Conservation (phyloP, 1,140 invertebrate species). For the Pseudomyrmex gracilis region DNA sequence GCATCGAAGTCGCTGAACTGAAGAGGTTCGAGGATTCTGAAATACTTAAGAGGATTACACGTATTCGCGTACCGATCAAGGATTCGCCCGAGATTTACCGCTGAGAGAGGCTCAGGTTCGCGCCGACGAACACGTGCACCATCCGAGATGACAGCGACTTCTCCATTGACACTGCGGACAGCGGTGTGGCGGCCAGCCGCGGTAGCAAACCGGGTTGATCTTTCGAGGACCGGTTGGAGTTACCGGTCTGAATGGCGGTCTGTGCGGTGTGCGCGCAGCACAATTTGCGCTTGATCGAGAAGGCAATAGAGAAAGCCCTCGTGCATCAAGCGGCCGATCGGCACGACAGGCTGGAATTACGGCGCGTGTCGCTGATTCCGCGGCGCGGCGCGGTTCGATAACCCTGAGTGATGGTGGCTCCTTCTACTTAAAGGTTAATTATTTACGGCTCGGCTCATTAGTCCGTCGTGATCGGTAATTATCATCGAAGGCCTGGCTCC, state of each 20-base stretch:
- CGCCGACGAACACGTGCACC: not conserved
- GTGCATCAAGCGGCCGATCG: slow-evolving; percentile 55
- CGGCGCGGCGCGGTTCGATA: slow-evolving; percentile 18
- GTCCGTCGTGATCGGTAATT: slow-evolving; percentile 16
- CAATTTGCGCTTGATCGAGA: slow-evolving; percentile 63
- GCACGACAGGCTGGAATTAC: slow-evolving; percentile 59
- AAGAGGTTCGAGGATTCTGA: not conserved
- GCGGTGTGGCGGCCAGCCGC: not conserved
- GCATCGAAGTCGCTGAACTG: too few species aligned
- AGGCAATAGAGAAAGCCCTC: slow-evolving; percentile 59
- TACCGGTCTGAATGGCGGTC: slow-evolving; percentile 38
- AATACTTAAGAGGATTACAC: not conserved
- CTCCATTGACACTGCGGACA: slow-evolving; percentile 27
- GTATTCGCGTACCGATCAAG: not conserved
- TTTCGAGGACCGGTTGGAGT: slow-evolving; percentile 53
- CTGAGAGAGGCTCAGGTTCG: not conserved
- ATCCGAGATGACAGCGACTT: slow-evolving; percentile 14
- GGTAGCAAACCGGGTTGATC: slow-evolving; percentile 42
- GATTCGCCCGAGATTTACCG: not conserved
- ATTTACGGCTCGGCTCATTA: slow-evolving; percentile 49
- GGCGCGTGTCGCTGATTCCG: slow-evolving; percentile 29
- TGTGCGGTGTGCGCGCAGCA: slow-evolving; percentile 55
- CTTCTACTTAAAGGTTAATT: slow-evolving; percentile 48
- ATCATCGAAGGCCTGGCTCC: not conserved
- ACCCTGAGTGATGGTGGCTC: not conserved